phyloP scores from a whole-genome alignment of 2,888 invertebrate species.

The Mesochorus sp. region DNA sequence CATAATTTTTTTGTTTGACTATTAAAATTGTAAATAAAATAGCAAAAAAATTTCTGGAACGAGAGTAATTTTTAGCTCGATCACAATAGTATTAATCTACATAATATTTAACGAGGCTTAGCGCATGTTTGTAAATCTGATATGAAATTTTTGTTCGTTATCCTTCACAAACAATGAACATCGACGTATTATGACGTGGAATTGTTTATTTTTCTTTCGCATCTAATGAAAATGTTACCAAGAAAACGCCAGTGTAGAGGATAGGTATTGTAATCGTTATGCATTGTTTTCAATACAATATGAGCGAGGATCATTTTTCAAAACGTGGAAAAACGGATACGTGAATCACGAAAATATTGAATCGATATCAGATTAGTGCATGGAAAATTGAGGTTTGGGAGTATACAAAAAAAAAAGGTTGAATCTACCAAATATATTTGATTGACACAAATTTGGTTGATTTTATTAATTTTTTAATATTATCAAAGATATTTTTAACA shows the following conservation, averaged over 20 bases:
- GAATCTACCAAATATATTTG: no score
- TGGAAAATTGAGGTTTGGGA: background rate
- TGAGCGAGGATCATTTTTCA: background rate
- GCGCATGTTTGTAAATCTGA: background rate
- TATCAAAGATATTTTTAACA: no score
- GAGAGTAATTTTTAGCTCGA: no score
- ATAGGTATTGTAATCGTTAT: conserved; percentile 2
- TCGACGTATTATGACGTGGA: background rate
- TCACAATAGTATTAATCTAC: no score
- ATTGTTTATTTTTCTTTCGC: conserved; percentile 1
- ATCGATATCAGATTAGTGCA: background rate
- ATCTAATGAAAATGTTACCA: conserved; percentile 24
- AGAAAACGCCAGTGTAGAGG: conserved; percentile 15
- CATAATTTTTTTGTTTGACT: no score
- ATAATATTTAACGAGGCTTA: no score
- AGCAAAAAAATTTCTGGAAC: no score
- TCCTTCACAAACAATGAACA: conserved; percentile 22
- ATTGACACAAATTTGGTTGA: no score
- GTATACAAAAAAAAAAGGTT: no score
- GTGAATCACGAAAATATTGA: background rate
- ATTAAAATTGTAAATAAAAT: no score
- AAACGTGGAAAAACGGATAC: background rate
- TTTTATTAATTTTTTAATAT: no score
- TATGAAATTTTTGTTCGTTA: background rate
- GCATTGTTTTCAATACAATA: conserved; percentile 27